These are phyloP conservation scores for Engraulis encrasicolus DNA, from an alignment of 2,113 vertebrate genomes.

Conservation along the genomic window DNA sequence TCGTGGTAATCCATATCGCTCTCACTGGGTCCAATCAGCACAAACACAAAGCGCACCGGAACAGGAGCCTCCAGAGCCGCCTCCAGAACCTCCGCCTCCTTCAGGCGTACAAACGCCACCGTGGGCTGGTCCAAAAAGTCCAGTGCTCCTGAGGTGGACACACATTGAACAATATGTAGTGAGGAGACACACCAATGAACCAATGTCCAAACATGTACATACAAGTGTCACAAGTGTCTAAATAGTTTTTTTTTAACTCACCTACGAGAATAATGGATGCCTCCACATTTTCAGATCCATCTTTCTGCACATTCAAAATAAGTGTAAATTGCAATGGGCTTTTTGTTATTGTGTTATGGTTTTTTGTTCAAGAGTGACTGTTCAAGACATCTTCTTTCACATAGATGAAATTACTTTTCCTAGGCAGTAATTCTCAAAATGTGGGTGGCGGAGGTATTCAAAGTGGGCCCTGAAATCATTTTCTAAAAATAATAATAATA, in stretches of 20 bases:
- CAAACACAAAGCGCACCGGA: constrained; percentile 83
- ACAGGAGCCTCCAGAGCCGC: constrained; percentile 62
- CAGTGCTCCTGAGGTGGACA: constrained; percentile 66
- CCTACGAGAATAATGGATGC: constrained; percentile 87
- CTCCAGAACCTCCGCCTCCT: constrained; percentile 74
- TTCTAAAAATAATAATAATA: too few species aligned
- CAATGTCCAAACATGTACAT: background rate
- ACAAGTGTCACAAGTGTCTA: background rate
- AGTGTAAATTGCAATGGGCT: too few species aligned
- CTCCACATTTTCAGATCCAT: constrained; percentile 76
- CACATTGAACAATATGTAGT: constrained; percentile 1
- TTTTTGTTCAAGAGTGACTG: too few species aligned
- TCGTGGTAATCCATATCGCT: constrained; percentile 81
- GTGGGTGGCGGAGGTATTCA: too few species aligned
- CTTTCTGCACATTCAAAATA: too few species aligned
- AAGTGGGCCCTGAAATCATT: too few species aligned
- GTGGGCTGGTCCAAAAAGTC: constrained; percentile 74
- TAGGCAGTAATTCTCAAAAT: too few species aligned
- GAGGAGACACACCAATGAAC: background rate
- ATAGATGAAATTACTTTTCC: too few species aligned
- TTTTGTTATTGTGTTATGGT: too few species aligned
- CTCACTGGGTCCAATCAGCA: constrained; percentile 82
- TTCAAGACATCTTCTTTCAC: too few species aligned
- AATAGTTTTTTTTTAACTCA: constrained; percentile 68
- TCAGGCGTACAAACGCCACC: constrained; percentile 84